phyloP scores from a whole-genome alignment of 2,113 vertebrate genomes.

The Cyanocitta stelleri region DNA sequence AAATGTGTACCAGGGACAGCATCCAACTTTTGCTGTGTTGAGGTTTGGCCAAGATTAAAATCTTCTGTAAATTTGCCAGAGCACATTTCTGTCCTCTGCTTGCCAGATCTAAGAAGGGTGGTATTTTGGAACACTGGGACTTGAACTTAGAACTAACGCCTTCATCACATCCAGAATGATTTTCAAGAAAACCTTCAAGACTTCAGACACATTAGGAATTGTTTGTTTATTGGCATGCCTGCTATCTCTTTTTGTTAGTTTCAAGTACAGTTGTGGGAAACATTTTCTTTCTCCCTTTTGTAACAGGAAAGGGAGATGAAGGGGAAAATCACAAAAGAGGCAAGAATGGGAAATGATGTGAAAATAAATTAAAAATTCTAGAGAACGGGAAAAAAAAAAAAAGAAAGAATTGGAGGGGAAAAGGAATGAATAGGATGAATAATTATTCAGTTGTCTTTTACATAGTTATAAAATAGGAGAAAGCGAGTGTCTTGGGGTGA shows the following conservation, averaged over 20 bases:
- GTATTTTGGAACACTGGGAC: background rate
- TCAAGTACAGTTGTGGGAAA: background rate
- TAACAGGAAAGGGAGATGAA: background rate
- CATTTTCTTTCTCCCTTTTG: background rate
- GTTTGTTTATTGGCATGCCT: background rate
- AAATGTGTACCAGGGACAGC: background rate
- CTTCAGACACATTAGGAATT: background rate
- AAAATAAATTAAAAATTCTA: background rate
- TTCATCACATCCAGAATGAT: background rate
- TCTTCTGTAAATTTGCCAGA: background rate
- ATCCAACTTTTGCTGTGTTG: background rate
- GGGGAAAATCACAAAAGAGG: background rate
- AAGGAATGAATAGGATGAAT: background rate
- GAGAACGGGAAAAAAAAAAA: background rate
- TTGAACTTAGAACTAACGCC: background rate
- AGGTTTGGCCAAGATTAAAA: background rate
- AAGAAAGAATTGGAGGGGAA: background rate
- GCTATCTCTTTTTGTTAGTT: background rate
- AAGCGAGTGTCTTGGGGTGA: too few relatives aligned
- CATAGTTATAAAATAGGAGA: background rate
- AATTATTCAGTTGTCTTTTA: background rate
- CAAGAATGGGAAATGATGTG: background rate
- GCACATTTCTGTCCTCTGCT: background rate
- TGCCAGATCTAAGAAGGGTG: background rate
- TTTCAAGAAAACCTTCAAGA: background rate